Base-by-base conservation (phyloP, 1,140 invertebrate genomes). In the Meloidogyne hapla region DNA sequence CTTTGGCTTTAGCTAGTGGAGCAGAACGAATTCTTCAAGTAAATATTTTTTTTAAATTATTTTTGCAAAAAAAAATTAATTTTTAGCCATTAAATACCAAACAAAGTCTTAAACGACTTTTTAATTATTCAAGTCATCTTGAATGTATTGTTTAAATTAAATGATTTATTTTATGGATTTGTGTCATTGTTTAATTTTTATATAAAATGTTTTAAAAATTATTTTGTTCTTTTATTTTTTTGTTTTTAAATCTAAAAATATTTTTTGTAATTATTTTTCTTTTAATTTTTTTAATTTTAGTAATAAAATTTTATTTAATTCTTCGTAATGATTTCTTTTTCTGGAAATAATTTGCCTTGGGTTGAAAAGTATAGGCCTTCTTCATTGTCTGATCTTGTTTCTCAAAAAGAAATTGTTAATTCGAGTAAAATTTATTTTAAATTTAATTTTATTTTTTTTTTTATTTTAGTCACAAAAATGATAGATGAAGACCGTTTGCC, bases 341-440 rank as follows among this genome's bases (percentile, higher is more conserved):
- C 48, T 56, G 48, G 45, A 38, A 79, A n/a, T n/a, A n/a, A 83
- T 76, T 77, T 83, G 81, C 88, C 79, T 75, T 90, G 95, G 96
- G 94, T 99, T 23, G 96, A 99, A 89, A 98, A 98, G 88, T 99
- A 99, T 89, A 91, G 96, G 13, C 96, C 96, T 18, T 92, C 90
- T 62, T 92, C 91, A 68, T 89, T 99, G 76, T 92, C 94, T 82
- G 95, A 98, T 84, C 89, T 99, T 5, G 94, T 98, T 79, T 97
- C 96, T 4, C 96, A 99, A 85, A 92, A 95, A 89, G 95, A 98
- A 88, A 98, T 99, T 74, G 93, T 98, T 76, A 91, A 91, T 86
- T 99, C 96, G 85, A 95, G 96, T 98, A 71, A 76, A 68, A 77
- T 69, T n/a, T n/a, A n/a, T n/a, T n/a, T 48, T 66, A 68, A 40